Conservation (phyloP, 2,888 invertebrate species). For the Invenusta paracnida region DNA sequence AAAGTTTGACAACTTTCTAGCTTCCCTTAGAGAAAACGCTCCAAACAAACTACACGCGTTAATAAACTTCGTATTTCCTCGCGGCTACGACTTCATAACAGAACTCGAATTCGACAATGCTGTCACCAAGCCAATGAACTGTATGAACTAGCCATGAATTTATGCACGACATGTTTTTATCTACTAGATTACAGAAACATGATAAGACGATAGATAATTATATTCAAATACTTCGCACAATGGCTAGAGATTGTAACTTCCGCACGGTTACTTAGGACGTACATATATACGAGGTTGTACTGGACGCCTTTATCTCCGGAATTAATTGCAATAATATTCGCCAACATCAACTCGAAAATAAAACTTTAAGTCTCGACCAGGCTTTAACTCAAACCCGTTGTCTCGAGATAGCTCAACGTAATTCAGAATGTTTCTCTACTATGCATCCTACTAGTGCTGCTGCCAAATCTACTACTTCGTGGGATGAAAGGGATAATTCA, state of each 20-base stretch:
- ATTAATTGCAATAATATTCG: neutral
- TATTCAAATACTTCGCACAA: slow-evolving; percentile 6
- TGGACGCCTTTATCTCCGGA: slow-evolving; percentile 16
- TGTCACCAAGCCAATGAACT: too few species aligned
- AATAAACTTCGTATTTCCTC: neutral
- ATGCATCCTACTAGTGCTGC: neutral
- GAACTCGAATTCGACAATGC: slow-evolving; percentile 23
- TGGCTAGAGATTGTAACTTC: slow-evolving; percentile 33
- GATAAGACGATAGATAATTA: slow-evolving; percentile 28
- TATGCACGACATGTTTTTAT: slow-evolving; percentile 21
- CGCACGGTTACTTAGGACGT: neutral
- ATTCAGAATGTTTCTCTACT: neutral
- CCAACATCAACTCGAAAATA: slow-evolving; percentile 31
- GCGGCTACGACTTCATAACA: neutral
- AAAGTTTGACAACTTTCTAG: neutral
- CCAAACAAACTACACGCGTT: slow-evolving; percentile 7
- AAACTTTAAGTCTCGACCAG: neutral
- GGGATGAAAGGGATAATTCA: neutral
- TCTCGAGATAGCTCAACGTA: neutral
- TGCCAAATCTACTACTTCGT: neutral
- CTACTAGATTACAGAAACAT: slow-evolving; percentile 20
- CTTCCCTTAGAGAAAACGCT: neutral
- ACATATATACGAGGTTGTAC: slow-evolving; percentile 20
- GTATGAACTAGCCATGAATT: slow-evolving; percentile 33
- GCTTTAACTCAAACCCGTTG: slow-evolving; percentile 21